A percentile compares a stretch with the other conserved stretches of the same genome.
Conservation (phyloP, 2,113 vertebrate species). For the Spermophilus dauricus region DNA sequence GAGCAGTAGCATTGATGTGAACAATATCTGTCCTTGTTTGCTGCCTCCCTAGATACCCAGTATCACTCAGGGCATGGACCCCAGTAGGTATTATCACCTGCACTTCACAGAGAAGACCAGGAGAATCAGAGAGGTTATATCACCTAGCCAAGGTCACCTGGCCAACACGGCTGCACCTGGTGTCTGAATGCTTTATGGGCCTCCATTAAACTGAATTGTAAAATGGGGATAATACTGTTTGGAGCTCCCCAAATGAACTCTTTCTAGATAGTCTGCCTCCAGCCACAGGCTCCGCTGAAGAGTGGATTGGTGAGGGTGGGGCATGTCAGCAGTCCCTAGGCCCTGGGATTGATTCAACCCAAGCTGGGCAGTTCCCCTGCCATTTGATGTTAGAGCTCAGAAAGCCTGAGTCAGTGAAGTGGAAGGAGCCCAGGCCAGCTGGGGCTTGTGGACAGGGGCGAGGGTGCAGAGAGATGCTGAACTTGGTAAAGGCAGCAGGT, state of each 20-base stretch:
- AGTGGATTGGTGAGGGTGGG: not conserved
- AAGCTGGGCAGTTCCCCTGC: not conserved
- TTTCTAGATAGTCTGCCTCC: not conserved
- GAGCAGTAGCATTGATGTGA: not conserved
- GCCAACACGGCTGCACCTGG: not conserved
- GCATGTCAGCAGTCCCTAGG: not conserved
- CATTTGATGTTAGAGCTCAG: not conserved
- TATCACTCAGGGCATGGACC: not conserved
- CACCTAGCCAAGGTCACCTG: not conserved
- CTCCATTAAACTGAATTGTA: not conserved
- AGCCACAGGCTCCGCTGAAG: not conserved
- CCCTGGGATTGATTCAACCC: not conserved
- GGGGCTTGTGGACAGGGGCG: not conserved
- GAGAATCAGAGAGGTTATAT: not conserved
- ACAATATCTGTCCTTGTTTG: not conserved
- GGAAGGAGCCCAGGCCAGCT: not conserved
- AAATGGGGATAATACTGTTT: not conserved
- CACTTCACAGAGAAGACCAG: not conserved
- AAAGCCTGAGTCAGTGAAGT: not conserved
- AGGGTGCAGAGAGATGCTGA: not conserved
- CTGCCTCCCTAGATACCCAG: not conserved
- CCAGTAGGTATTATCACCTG: not conserved
- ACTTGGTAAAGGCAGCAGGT: not conserved
- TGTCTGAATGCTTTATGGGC: not conserved
- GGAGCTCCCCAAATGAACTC: not conserved